Evolutionary conservation across 2,113 vertebrate species (phyloP).

Genomic region (Tenrec ecaudatus): DNA sequence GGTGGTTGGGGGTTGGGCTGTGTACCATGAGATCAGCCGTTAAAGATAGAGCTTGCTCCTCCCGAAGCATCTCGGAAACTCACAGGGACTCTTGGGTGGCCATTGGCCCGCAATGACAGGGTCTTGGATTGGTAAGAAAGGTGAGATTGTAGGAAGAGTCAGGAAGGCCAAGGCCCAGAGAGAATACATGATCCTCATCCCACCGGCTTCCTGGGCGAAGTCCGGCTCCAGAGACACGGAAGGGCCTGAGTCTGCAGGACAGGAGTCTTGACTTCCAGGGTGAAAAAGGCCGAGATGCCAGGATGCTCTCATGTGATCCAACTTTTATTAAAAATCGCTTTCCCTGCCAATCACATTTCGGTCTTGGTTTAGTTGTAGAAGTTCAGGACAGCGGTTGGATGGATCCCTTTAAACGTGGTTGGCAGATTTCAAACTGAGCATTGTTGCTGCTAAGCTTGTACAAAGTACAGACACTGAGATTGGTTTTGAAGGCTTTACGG

Average conservation of each 20-base stretch:
- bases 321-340: background rate
- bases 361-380: background rate
- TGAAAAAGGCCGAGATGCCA: background rate
- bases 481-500: background rate
- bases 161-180: background rate
- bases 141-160: background rate
- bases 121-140: background rate
- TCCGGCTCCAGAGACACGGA: background rate
- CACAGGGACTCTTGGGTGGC: too few species aligned
- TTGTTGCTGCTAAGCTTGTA: background rate
- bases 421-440: background rate
- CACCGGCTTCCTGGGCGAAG: background rate
- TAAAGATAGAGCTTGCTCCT: too few species aligned
- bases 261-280: background rate
- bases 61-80: too few species aligned
- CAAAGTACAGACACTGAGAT: background rate
- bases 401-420: background rate
- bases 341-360: background rate
- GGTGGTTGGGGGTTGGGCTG: too few species aligned
- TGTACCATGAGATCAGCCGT: too few species aligned
- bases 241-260: too few species aligned
- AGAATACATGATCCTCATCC: rapidly evolving
- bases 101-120: too few species aligned
- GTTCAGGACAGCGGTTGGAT: background rate
- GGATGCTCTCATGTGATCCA: background rate